These are phyloP conservation scores for Criorhina ranunculi DNA, from an alignment of 2,888 invertebrate species.

Conservation along the genomic window DNA sequence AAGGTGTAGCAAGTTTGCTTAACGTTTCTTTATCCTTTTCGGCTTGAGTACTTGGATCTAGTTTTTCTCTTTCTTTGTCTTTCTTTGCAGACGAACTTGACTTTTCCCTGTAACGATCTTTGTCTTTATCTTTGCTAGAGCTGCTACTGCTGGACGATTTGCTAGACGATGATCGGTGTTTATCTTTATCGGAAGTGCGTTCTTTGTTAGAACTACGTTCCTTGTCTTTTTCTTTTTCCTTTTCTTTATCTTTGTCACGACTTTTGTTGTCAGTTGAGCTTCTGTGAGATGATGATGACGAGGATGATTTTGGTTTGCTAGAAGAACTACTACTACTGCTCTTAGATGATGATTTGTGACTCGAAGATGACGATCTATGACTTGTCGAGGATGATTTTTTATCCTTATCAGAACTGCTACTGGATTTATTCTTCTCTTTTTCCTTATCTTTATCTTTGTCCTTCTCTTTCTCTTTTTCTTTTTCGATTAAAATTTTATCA, in stretches of 20 bases:
- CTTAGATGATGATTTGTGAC: constrained; percentile 82
- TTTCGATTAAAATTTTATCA: constrained; percentile 74
- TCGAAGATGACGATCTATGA: constrained; percentile 83
- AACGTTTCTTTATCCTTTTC: constrained; percentile 89
- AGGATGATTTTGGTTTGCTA: constrained; percentile 78
- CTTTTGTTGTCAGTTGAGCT: constrained; percentile 79
- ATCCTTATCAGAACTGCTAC: constrained; percentile 81
- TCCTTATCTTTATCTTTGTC: constrained; percentile 79
- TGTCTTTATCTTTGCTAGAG: constrained; percentile 84
- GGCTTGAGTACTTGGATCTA: constrained; percentile 83
- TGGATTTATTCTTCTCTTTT: constrained; percentile 81
- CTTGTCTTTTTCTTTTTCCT: constrained; percentile 81
- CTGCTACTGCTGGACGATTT: constrained; percentile 80
- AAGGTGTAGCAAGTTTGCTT: constrained; percentile 88
- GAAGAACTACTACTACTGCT: constrained; percentile 79
- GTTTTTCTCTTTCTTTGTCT: constrained; percentile 80
- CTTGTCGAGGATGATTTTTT: constrained; percentile 83
- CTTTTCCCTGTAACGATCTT: constrained; percentile 85
- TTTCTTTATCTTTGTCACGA: constrained; percentile 62
- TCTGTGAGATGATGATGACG: constrained; percentile 81
- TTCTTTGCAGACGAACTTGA: constrained; percentile 62
- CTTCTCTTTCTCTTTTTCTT: constrained; percentile 77
- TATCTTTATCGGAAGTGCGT: constrained; percentile 83
- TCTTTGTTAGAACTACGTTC: constrained; percentile 81
- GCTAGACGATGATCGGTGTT: constrained; percentile 79